Evolutionary conservation across 1,140 invertebrate species (phyloP).

Genomic region (Drosophila orena): DNA sequence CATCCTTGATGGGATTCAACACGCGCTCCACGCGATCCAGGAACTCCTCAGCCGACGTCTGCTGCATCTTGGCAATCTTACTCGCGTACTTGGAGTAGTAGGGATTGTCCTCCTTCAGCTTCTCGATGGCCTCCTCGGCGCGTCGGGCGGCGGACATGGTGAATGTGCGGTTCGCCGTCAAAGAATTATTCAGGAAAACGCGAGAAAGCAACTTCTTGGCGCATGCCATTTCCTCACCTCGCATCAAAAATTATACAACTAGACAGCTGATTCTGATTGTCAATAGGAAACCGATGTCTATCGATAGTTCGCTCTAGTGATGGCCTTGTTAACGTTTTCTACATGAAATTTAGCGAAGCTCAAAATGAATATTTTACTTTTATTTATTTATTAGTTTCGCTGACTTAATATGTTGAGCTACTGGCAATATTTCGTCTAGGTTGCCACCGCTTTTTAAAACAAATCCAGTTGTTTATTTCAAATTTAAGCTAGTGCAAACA

Average conservation of each 20-base stretch:
- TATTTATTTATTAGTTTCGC: no score
- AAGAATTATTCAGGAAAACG: conserved; percentile 39
- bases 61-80: conserved; percentile 90
- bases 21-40: conserved; percentile 88
- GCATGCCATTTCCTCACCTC: conserved; percentile 52
- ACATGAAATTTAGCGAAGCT: no score
- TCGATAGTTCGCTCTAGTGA: background rate
- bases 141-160: conserved; percentile 70
- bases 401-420: no score
- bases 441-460: no score
- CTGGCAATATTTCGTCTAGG: no score
- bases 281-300: background rate
- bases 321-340: background rate
- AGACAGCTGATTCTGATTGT: background rate
- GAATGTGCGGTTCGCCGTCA: conserved; percentile 50
- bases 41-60: conserved; percentile 91
- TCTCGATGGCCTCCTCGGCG: conserved; percentile 76
- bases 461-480: no score
- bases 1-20: conserved; percentile 84
- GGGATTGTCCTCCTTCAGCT: conserved; percentile 88
- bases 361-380: no score
- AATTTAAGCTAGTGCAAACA: no score
- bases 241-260: conserved; percentile 27
- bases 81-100: conserved; percentile 93
- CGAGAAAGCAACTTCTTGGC: conserved; percentile 52